A percentile compares a stretch with the other conserved stretches of the same genome.
Conservation (phyloP, 2,797 vertebrate genomes). For the Gallinago stenura region DNA sequence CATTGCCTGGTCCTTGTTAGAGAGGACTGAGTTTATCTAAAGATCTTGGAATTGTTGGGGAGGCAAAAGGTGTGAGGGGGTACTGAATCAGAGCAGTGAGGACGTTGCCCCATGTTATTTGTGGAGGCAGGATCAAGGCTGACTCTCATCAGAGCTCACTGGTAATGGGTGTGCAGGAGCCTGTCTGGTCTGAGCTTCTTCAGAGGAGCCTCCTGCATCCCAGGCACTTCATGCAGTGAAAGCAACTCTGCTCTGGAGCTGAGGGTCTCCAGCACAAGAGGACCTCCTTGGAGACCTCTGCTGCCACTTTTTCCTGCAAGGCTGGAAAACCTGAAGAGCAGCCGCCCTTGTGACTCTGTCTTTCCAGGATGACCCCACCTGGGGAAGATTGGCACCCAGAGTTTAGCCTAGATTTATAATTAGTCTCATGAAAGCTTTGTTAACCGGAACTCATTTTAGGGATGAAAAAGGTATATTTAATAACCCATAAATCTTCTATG, state of each 20-base stretch:
- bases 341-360: too few species aligned
- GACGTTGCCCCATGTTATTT: accelerated
- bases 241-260: neutral
- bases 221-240: neutral
- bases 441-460: too few species aligned
- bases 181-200: neutral
- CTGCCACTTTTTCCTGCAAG: neutral
- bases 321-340: too few species aligned
- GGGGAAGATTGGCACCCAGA: too few species aligned
- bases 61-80: neutral
- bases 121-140: neutral
- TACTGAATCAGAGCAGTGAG: neutral
- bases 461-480: too few species aligned
- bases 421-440: too few species aligned
- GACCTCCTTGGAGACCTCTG: neutral
- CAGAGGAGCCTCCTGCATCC: neutral
- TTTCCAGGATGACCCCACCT: too few species aligned
- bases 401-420: too few species aligned
- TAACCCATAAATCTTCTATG: too few species aligned
- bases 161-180: neutral
- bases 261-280: too few species aligned
- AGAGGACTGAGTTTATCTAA: neutral
- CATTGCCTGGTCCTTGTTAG: neutral
- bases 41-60: neutral
- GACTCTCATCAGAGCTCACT: neutral